A percentile compares a stretch with the other conserved stretches of the same genome.
Evolutionary conservation across 2,888 invertebrate genomes (phyloP).

Genomic region (Andrena trimmerana): DNA sequence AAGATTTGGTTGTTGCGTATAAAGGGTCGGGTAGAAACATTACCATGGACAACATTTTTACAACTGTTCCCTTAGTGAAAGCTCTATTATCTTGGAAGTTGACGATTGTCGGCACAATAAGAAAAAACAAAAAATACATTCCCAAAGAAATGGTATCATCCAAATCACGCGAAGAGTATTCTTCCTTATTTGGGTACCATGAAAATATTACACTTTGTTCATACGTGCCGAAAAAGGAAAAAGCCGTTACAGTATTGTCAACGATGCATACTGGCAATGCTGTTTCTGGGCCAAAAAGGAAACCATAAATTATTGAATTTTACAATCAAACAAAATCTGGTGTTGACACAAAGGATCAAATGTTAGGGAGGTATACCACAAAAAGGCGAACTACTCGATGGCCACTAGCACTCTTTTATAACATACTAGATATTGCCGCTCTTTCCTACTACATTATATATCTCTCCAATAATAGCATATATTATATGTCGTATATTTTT

Average conservation of each 20-base stretch:
- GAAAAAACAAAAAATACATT: slow-evolving; percentile 63
- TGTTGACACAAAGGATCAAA: slow-evolving; percentile 61
- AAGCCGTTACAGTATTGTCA: slow-evolving; percentile 53
- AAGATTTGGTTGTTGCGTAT: slow-evolving; percentile 67
- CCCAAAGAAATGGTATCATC: slow-evolving; percentile 49
- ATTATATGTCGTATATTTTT: no score
- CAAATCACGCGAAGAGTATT: slow-evolving; percentile 42
- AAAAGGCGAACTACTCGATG: slow-evolving; percentile 45
- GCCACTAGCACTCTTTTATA: no score
- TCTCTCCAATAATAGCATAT: no score
- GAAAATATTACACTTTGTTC: slow-evolving; percentile 64
- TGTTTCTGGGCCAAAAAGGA: slow-evolving; percentile 13
- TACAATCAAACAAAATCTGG: slow-evolving; percentile 67
- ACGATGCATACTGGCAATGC: slow-evolving; percentile 59
- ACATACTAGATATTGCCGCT: no score
- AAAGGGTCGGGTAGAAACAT: slow-evolving; percentile 71
- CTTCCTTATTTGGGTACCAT: slow-evolving; percentile 64
- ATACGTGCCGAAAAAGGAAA: slow-evolving; percentile 70
- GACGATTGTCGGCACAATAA: slow-evolving; percentile 63
- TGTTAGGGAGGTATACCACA: slow-evolving; percentile 58
- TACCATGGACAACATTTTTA: slow-evolving; percentile 72
- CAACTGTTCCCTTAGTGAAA: slow-evolving; percentile 59
- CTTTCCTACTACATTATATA: no score
- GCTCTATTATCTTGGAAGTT: slow-evolving; percentile 64
- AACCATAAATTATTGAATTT: slow-evolving; percentile 34